phyloP scores from a whole-genome alignment of 2,113 vertebrate genomes.

The Clupea harengus region DNA sequence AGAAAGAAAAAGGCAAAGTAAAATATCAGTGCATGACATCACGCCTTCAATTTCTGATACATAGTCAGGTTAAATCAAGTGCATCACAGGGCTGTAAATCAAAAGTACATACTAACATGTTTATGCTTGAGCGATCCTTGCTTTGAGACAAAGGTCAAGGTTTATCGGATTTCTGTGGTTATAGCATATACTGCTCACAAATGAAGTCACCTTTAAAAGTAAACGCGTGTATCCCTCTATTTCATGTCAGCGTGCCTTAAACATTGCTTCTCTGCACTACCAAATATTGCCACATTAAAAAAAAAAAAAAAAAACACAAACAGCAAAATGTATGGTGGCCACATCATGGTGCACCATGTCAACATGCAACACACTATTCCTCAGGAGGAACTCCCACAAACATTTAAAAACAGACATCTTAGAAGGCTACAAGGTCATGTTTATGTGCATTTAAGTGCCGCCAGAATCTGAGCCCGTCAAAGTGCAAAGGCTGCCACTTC shows the following conservation, averaged over 20 bases:
- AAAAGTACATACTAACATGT: neutral
- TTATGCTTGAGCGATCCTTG: neutral
- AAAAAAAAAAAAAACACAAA: neutral
- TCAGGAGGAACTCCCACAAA: neutral
- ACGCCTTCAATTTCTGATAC: slow-evolving; percentile 9
- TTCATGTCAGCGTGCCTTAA: slow-evolving; percentile 4
- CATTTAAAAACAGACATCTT: neutral
- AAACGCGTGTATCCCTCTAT: neutral
- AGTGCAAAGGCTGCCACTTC: slow-evolving; percentile 1
- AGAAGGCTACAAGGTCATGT: slow-evolving; percentile 2
- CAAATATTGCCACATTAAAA: neutral
- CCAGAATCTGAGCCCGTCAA: slow-evolving; percentile 2
- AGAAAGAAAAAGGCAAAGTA: slow-evolving; percentile 3
- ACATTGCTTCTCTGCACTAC: slow-evolving; percentile 2
- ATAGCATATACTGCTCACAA: neutral
- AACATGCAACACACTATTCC: slow-evolving; percentile 16
- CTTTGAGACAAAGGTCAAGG: slow-evolving; percentile 11
- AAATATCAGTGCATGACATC: slow-evolving; percentile 35
- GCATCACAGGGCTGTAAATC: slow-evolving; percentile 6
- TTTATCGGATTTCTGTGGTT: slow-evolving; percentile 5
- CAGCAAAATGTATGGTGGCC: neutral
- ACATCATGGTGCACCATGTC: neutral
- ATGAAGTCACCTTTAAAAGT: neutral
- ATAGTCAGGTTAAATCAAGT: slow-evolving; percentile 6
- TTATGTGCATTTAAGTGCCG: slow-evolving; percentile 6